Conservation (phyloP, 2,888 invertebrate species). For the Liopterus haemorrhoidalis region DNA sequence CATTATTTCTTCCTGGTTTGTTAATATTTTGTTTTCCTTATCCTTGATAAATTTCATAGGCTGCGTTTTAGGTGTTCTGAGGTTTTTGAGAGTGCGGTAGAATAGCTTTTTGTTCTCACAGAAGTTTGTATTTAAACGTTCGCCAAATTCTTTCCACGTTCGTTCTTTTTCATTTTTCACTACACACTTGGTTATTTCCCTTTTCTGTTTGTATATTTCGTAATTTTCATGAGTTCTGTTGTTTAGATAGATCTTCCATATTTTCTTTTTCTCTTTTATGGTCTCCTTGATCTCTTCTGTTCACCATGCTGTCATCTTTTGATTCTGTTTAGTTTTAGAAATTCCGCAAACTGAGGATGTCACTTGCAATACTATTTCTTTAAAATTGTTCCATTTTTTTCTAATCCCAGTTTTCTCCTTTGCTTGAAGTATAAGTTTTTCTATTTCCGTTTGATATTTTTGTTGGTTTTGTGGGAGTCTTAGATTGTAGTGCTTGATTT, state of each 20-base stretch:
- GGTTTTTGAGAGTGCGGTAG: conserved; percentile 1
- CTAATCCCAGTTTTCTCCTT: not conserved
- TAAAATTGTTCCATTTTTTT: not conserved
- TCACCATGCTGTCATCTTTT: conserved; percentile 9
- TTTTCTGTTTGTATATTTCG: conserved; percentile 4
- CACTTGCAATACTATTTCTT: not conserved
- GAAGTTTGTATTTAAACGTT: conserved; percentile 1
- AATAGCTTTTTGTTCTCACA: conserved; percentile 10
- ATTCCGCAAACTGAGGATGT: not conserved
- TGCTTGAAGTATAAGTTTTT: not conserved
- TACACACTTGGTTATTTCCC: not conserved
- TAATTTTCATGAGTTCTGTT: conserved; percentile 2
- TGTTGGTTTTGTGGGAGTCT: not conserved
- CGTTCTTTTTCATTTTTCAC: conserved; percentile 3
- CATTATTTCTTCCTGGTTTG: conserved; percentile 8
- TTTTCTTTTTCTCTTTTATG: conserved; percentile 5
- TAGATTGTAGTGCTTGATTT: not conserved
- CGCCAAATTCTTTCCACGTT: conserved; percentile 7
- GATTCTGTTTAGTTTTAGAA: not conserved
- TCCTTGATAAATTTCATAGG: not conserved
- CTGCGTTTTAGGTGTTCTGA: not conserved
- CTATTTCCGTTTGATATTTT: conserved; percentile 1
- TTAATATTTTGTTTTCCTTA: conserved; percentile 4
- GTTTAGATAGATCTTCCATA: conserved; percentile 5
- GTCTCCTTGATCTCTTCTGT: not conserved